Percentiles rank a stretch among this genome's conserved stretches.
Conservation (phyloP, 2,888 invertebrate genomes). For the Phaonia tiefii region DNA sequence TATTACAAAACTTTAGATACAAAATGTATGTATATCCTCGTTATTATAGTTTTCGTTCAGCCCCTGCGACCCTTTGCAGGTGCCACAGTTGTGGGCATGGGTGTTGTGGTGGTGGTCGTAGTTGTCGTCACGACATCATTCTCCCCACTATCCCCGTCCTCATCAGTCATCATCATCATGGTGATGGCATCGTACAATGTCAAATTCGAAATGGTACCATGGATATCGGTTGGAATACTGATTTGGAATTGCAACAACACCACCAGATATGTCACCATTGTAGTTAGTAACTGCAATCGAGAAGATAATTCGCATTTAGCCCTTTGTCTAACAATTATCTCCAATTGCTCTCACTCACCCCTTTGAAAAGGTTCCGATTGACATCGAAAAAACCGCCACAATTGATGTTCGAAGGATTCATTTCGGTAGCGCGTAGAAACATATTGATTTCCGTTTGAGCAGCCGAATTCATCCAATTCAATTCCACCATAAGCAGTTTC, state of each 20-base stretch:
- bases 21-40: not conserved
- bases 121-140: constrained; percentile 69
- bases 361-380: constrained; percentile 87
- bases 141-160: constrained; percentile 67
- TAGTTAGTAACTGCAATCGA: constrained; percentile 83
- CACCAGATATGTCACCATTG: constrained; percentile 89
- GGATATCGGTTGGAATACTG: constrained; percentile 84
- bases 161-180: constrained; percentile 71
- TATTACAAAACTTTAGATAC: not conserved
- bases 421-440: constrained; percentile 88
- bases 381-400: constrained; percentile 88
- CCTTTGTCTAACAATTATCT: constrained; percentile 57
- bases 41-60: constrained; percentile 32
- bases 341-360: constrained; percentile 79
- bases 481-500: constrained; percentile 86
- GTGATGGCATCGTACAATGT: constrained; percentile 65
- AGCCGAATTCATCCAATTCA: constrained; percentile 89
- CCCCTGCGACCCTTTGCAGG: constrained; percentile 58
- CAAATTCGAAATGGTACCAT: constrained; percentile 65
- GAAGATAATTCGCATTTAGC: constrained; percentile 1
- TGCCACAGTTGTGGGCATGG: constrained; percentile 34
- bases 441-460: constrained; percentile 89
- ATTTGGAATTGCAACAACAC: constrained; percentile 89
- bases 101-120: constrained; percentile 46
- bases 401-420: constrained; percentile 88